Evolutionary conservation across 2,113 vertebrate species (phyloP), one percentile per base, ranked within the genome.

Genomic region (Antennarius striatus): DNA sequence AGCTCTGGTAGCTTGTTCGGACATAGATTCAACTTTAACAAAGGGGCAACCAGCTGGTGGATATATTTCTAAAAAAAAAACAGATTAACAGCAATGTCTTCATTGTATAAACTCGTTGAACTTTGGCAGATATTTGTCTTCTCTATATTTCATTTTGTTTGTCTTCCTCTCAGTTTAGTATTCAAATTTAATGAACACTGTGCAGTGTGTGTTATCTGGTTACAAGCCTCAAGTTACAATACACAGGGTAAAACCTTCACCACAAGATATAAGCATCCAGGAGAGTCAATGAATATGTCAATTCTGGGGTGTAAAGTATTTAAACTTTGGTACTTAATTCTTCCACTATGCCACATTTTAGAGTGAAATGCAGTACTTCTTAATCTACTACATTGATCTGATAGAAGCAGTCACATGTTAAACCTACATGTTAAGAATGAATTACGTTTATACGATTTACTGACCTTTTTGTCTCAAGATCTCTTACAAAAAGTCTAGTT

Each of bases 181-280:
- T 91, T 90, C 77, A 92, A 91, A 80, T 91, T 92, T 92, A 91
- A 93, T 93, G 92, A 92, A 71, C 72, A 57, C 72, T 11, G 82
- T 22, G 46, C 80, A 45, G 70, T 36, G 71, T 78, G 82, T 60
- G 79, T 81, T 76, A 91, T 93, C 89, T 82, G 63, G 90, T 93
- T 92, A 90, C 92, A 52, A 46, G 83, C 64, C 77, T 91, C 87
- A 46, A 39, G 77, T 93, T 92, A 89, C 84, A 71, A 5, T 9
- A 66, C 51, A 29, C 22, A 42, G 57, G 72, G 45, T 52, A 54
- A 42, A 74, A 40, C 12, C 39, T 10, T 30, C 52, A n/a, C 42
- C 14, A 15, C 28, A 67, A n/a, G 49, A 12, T n/a, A n/a, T 42
- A 22, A 55, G 40, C 8, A 28, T 48, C 12, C 40, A 52, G 22